A percentile compares a stretch with the other conserved stretches of the same genome.
Conservation (phyloP, 2,797 vertebrate species). For the Phalanger gymnotis region DNA sequence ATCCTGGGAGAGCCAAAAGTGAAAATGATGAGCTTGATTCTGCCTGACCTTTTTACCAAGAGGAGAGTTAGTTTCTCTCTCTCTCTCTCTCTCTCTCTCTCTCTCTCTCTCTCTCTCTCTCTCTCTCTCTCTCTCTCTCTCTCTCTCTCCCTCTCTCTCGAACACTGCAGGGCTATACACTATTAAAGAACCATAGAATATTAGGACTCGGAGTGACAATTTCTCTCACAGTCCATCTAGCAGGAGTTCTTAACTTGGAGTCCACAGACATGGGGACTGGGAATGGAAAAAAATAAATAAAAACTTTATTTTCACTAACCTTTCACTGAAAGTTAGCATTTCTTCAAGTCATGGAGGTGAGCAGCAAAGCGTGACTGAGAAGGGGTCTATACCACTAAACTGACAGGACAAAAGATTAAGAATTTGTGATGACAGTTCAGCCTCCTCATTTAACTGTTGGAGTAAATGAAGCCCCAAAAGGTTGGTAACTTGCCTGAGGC, state of each 20-base stretch:
- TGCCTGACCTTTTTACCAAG: not conserved
- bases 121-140: too few relatives aligned
- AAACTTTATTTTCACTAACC: not conserved
- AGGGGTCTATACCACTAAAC: not conserved
- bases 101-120: not conserved
- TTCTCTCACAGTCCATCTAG: not conserved
- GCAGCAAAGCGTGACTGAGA: not conserved
- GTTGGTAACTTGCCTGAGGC: not conserved
- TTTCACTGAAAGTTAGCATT: not conserved
- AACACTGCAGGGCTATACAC: not conserved
- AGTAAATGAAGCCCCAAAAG: not conserved
- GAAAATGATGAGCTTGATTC: constrained; percentile 11
- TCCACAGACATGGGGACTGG: not conserved
- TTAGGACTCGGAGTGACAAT: not conserved
- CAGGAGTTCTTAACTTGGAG: not conserved
- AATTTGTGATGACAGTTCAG: not conserved
- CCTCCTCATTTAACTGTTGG: not conserved
- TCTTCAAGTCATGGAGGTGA: not conserved
- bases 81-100: not conserved
- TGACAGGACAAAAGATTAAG: not conserved
- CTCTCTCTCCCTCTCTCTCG: not conserved
- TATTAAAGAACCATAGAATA: not conserved
- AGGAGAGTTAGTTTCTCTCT: not conserved
- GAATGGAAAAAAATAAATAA: not conserved
- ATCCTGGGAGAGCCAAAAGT: constrained; percentile 28